Evolutionary conservation across 2,888 invertebrate genomes (phyloP), one percentile per base, ranked within the genome.

Genomic region (Agrochola macilenta): DNA sequence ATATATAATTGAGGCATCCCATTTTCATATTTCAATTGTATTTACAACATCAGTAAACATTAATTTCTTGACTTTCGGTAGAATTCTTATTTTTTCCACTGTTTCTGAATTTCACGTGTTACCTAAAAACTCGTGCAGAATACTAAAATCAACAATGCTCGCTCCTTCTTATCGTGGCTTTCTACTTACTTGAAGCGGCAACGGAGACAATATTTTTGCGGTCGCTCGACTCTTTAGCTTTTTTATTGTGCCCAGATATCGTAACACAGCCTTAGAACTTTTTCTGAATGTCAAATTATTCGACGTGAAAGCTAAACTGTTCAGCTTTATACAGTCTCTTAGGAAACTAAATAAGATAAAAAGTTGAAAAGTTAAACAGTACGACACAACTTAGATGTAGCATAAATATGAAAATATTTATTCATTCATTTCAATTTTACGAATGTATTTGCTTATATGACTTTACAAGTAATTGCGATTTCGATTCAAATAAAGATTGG

Each of bases 91-190:
- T 76, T 70, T 76, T 70, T 68, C 57, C 68, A 35, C 30, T 57
- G 60, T 81, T 66, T 58, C 66, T 69, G 60, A 63, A 80, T 73
- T 74, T 68, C 75, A 85, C 79, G 79, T 83, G 79, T 74, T 81
- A 74, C 71, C 54, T 57, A 78, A 79, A 74, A 83, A 68, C 87
- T 79, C 81, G 84, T 69, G 81, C 64, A 72, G 88, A 87, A 88
- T 88, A 88, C 87, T 88, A 85, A 88, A 81, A 87, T 87, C 87
- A 87, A 86, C 82, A 86, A 79, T 68, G 79, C 79, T 80, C 74
- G 78, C 69, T 83, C 76, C 58, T 69, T 77, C 88, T 86, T 88
- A 88, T 88, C 89, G 87, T 74, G 63, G 73, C 69, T 87, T 69
- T 79, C 80, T 79, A 83, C 88, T 83, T 82, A 87, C 79, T 87